A percentile compares a stretch with the other conserved stretches of the same genome.
Evolutionary conservation across 2,113 vertebrate genomes (phyloP).

Genomic region (Ginglymostoma cirratum): DNA sequence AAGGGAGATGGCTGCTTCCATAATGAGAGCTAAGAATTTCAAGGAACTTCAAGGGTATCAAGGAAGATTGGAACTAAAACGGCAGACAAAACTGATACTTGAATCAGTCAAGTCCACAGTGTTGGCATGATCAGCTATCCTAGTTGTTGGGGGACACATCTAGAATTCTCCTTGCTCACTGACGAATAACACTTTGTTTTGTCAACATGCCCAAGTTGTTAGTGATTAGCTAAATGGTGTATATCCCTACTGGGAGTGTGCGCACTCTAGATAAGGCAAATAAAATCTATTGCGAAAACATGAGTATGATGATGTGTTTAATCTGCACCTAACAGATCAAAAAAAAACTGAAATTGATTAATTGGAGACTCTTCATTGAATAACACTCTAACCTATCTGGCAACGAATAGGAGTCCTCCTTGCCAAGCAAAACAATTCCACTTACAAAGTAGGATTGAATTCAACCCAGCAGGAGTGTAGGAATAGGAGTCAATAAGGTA

Average conservation of each 20-base stretch:
- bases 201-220: neutral
- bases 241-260: neutral
- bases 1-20: neutral
- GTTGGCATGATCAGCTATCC: neutral
- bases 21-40: neutral
- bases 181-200: neutral
- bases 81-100: neutral
- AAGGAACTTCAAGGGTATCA: neutral
- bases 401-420: neutral
- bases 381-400: neutral
- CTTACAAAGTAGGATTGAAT: neutral
- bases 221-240: neutral
- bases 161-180: neutral
- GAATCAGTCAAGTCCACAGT: neutral
- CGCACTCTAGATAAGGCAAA: constrained; percentile 9
- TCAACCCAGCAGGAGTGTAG: too few relatives aligned
- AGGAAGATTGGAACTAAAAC: neutral
- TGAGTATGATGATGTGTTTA: neutral
- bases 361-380: neutral
- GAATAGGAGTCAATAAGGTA: too few relatives aligned
- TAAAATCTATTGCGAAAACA: neutral
- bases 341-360: constrained; percentile 2
- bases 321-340: neutral
- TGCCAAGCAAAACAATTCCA: neutral
- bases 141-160: too few relatives aligned